A percentile compares a stretch with the other conserved stretches of the same genome.
These are phyloP conservation scores for Eristalis tenax DNA, from an alignment of 2,888 invertebrate species.

Conservation along the genomic window DNA sequence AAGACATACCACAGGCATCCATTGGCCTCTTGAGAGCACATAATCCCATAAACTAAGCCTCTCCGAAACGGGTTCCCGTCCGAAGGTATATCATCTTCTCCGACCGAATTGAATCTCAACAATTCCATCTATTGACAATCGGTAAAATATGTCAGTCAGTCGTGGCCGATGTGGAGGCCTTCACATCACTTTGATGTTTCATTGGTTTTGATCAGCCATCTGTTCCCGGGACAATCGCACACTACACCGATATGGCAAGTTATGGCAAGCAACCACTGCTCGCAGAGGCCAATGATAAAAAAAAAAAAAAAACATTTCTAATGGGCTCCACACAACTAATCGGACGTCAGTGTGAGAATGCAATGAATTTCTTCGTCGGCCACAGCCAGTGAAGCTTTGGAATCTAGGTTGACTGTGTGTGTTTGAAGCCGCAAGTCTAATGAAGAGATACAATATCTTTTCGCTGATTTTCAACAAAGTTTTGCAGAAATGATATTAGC, in stretches of 20 bases:
- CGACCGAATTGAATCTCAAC: slow-evolving; percentile 66
- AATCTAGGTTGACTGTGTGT: slow-evolving; percentile 59
- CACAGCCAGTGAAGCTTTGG: slow-evolving; percentile 12
- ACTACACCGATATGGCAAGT: slow-evolving; percentile 53
- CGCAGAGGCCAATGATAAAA: slow-evolving; percentile 23
- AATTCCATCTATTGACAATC: slow-evolving; percentile 65
- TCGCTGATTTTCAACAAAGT: slow-evolving; percentile 46
- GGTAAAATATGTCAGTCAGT: slow-evolving; percentile 70
- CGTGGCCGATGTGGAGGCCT: slow-evolving; percentile 58
- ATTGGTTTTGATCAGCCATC: slow-evolving; percentile 6
- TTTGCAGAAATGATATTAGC: slow-evolving; percentile 43
- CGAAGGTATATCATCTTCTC: slow-evolving; percentile 22
- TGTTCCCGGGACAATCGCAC: slow-evolving; percentile 24
- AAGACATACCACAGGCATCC: slow-evolving; percentile 26
- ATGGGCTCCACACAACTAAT: slow-evolving; percentile 34
- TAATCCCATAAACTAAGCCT: slow-evolving; percentile 57
- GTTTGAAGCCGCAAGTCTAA: slow-evolving; percentile 42
- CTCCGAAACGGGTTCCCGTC: slow-evolving; percentile 50
- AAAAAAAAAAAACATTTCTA: slow-evolving; percentile 55
- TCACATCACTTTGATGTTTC: slow-evolving; percentile 50
- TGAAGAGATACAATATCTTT: slow-evolving; percentile 51
- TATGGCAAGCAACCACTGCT: slow-evolving; percentile 35
- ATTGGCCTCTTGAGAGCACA: slow-evolving; percentile 63
- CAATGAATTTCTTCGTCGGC: slow-evolving; percentile 28
- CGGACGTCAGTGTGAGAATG: slow-evolving; percentile 46